A percentile compares a stretch with the other conserved stretches of the same genome.
These are phyloP conservation scores for Triplophysa dalaica DNA, from an alignment of 2,113 vertebrate species.

Conservation along the genomic window DNA sequence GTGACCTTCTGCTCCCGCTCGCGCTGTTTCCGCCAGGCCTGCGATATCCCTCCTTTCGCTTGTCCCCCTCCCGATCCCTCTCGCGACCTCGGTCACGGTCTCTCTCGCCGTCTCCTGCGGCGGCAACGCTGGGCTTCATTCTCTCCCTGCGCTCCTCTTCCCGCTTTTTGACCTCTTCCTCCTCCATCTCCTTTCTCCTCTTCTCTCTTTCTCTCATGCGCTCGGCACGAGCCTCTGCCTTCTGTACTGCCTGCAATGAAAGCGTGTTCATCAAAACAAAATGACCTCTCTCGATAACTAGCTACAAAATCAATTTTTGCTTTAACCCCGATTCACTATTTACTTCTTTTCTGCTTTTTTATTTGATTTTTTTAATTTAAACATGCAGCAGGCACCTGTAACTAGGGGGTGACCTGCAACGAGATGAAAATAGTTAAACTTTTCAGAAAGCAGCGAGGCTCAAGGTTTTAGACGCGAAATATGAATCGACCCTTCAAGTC, in stretches of 20 bases:
- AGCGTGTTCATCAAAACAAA: not conserved
- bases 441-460: no score
- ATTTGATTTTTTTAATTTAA: not conserved
- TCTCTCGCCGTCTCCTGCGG: conserved; percentile 63
- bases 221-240: conserved; percentile 69
- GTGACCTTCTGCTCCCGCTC: conserved; percentile 72
- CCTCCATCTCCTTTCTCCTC: conserved; percentile 67
- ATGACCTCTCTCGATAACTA: no score
- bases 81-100: conserved; percentile 54
- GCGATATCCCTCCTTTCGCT: conserved; percentile 67
- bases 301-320: no score
- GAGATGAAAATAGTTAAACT: no score
- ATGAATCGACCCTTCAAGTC: no score
- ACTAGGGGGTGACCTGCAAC: no score
- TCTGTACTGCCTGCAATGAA: conserved; percentile 60
- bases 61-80: conserved; percentile 55
- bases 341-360: no score
- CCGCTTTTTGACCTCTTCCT: conserved; percentile 69
- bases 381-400: no score
- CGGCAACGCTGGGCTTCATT: conserved; percentile 57
- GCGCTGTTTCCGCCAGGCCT: conserved; percentile 54
- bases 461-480: no score
- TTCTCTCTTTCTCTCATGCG: conserved; percentile 72
- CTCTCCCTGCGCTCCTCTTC: conserved; percentile 73
- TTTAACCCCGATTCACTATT: no score